These are phyloP conservation scores for Halichondria panicea DNA, from an alignment of 37 sponge, comb jelly and placozoan species.

Conservation along the genomic window DNA sequence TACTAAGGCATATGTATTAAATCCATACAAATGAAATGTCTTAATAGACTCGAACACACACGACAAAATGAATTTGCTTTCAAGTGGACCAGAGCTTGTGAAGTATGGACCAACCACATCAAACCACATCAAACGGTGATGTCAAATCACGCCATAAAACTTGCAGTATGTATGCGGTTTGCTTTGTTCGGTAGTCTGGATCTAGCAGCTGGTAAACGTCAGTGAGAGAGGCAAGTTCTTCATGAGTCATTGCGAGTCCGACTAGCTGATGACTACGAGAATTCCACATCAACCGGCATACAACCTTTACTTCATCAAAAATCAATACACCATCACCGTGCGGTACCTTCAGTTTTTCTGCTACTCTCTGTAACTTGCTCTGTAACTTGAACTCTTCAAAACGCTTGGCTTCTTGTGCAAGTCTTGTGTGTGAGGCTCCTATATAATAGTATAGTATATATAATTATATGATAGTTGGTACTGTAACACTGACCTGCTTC, in stretches of 20 bases:
- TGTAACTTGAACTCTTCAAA: background rate
- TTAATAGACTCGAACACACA: conserved; percentile 1
- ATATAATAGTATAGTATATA: background rate
- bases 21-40: conserved; percentile 14
- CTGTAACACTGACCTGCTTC: conserved; percentile 8
- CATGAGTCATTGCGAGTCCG: conserved; percentile 28
- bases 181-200: background rate
- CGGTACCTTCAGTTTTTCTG: background rate
- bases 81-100: background rate
- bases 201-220: conserved; percentile 19
- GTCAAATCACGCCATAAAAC: conserved; percentile 35
- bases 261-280: background rate
- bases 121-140: conserved; percentile 31
- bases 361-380: background rate
- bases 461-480: background rate
- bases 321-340: conserved; percentile 13
- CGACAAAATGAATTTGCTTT: conserved; percentile 16
- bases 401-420: conserved; percentile 7
- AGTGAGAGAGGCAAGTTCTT: conserved; percentile 10
- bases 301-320: conserved; percentile 28
- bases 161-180: conserved; percentile 40
- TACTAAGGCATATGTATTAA: conserved; percentile 9
- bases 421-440: background rate
- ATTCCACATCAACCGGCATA: conserved; percentile 14
- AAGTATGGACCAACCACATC: conserved; percentile 43